Conservation (phyloP, 1,140 invertebrate species). For the Drosophila miranda region DNA sequence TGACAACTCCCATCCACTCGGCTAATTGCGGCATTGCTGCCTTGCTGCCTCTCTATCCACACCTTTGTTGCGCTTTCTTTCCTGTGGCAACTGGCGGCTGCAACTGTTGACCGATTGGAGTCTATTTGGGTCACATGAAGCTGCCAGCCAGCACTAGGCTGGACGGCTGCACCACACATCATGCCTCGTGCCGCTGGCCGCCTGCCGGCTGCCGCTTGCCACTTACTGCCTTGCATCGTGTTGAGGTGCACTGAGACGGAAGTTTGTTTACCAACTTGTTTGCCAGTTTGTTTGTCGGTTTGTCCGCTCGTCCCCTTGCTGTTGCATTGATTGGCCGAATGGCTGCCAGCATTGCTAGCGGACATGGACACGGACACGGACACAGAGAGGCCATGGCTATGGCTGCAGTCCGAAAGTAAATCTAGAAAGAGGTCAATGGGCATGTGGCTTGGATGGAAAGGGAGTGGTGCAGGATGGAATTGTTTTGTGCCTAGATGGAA, state of each 20-base stretch:
- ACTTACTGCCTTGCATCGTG: constrained; percentile 31
- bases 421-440: constrained; percentile 7
- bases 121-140: constrained; percentile 72
- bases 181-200: not conserved
- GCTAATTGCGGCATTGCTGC: constrained; percentile 55
- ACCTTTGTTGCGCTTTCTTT: constrained; percentile 45
- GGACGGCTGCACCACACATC: constrained; percentile 19
- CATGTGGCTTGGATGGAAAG: not conserved
- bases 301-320: constrained; percentile 31
- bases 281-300: constrained; percentile 29
- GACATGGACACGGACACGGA: constrained; percentile 4
- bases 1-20: constrained; percentile 34
- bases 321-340: constrained; percentile 56
- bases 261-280: constrained; percentile 63
- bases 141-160: constrained; percentile 11
- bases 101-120: constrained; percentile 42
- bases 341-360: constrained; percentile 31
- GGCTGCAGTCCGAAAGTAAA: not conserved
- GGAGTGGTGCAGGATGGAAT: too few relatives aligned
- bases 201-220: not conserved
- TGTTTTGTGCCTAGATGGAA: too few relatives aligned
- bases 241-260: constrained; percentile 71
- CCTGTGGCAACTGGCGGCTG: constrained; percentile 34
- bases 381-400: too few relatives aligned
- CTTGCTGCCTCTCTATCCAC: constrained; percentile 2